These are phyloP conservation scores for Nymphalis c-album DNA, from an alignment of 2,888 invertebrate species.

Conservation along the genomic window DNA sequence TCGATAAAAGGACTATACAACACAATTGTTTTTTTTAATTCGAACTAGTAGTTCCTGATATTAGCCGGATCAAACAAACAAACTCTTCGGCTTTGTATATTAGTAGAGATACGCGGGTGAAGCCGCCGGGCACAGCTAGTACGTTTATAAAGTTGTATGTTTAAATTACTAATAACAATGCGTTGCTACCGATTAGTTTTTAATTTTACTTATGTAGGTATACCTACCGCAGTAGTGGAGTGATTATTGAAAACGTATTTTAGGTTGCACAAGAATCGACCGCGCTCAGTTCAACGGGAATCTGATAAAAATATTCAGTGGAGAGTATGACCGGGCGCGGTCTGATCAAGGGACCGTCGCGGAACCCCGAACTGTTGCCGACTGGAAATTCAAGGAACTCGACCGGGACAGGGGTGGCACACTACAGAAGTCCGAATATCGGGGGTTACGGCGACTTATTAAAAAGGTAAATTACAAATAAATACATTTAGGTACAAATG, in stretches of 20 bases:
- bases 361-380: slow-evolving; percentile 83
- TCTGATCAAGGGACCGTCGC: slow-evolving; percentile 50
- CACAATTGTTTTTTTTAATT: no score
- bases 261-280: slow-evolving; percentile 88
- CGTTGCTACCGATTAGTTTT: no score
- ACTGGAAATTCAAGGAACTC: slow-evolving; percentile 94
- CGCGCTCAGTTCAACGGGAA: slow-evolving; percentile 91
- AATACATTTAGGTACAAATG: background rate
- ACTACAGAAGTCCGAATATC: slow-evolving; percentile 91
- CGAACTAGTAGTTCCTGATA: no score
- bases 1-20: no score
- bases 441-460: slow-evolving; percentile 89
- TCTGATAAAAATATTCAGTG: slow-evolving; percentile 91
- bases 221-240: background rate
- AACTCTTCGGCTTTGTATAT: no score
- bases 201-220: no score
- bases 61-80: no score
- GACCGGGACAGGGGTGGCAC: slow-evolving; percentile 90
- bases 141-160: no score
- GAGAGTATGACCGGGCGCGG: slow-evolving; percentile 84
- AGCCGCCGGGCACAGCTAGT: no score
- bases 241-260: background rate
- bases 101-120: no score
- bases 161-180: no score
- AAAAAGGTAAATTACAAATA: slow-evolving; percentile 82